Evolutionary conservation across 2,113 vertebrate species (phyloP).

Genomic region (Galemys pyrenaicus): DNA sequence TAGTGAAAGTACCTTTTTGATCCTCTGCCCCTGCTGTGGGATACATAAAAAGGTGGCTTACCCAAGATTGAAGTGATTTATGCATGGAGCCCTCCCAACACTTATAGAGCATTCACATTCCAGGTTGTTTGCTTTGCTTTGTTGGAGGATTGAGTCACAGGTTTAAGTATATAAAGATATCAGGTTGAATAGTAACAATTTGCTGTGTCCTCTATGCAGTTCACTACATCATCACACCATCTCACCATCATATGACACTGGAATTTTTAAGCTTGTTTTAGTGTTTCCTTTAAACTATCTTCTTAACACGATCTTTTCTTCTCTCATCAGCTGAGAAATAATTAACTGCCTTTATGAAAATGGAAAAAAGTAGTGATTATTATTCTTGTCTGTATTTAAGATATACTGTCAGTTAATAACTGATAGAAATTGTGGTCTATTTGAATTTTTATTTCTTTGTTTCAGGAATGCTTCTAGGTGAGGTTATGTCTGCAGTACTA

Average conservation of each 20-base stretch:
- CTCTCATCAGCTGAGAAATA: neutral
- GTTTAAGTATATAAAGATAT: neutral
- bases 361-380: neutral
- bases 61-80: neutral
- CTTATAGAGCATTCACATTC: neutral
- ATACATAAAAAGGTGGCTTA: neutral
- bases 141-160: neutral
- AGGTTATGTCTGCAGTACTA: conserved; percentile 85
- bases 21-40: neutral
- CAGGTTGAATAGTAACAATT: neutral
- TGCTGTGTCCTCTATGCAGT: neutral
- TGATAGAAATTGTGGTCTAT: neutral
- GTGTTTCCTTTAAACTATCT: neutral
- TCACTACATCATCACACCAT: neutral
- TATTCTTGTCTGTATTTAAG: conserved; percentile 22
- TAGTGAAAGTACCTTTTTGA: neutral
- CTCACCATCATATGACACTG: neutral
- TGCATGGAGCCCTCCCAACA: neutral
- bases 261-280: neutral
- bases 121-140: neutral
- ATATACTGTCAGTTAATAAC: neutral
- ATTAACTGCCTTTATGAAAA: neutral
- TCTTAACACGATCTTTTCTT: neutral
- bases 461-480: conserved; percentile 90
- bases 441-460: neutral